Percentiles rank a stretch among this genome's conserved stretches.
Conservation (phyloP, 2,113 vertebrate species). For the Apus apus region DNA sequence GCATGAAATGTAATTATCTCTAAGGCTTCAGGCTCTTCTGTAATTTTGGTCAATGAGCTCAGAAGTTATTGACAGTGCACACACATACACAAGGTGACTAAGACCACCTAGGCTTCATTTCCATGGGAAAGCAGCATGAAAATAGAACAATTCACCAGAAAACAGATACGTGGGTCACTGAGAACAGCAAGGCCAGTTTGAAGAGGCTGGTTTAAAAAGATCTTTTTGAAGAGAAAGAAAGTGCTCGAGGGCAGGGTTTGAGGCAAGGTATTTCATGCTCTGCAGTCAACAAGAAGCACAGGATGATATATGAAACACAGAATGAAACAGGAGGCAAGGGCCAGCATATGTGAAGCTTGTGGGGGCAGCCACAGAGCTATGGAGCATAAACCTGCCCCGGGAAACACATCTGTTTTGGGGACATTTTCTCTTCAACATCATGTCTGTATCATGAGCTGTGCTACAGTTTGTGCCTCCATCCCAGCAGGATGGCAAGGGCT, state of each 20-base stretch:
- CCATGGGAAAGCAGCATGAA: background rate
- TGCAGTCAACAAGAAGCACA: background rate
- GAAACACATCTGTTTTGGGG: background rate
- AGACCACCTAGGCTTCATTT: background rate
- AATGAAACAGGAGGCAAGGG: background rate
- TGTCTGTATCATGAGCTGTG: rapidly evolving
- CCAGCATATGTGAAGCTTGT: rapidly evolving
- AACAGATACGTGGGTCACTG: background rate
- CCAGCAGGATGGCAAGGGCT: background rate
- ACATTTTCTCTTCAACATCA: background rate
- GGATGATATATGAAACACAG: background rate
- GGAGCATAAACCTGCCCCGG: background rate
- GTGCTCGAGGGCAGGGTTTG: background rate
- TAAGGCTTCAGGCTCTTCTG: conserved; percentile 12
- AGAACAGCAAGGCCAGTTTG: background rate
- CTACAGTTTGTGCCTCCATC: background rate
- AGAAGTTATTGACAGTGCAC: background rate
- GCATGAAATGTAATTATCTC: conserved; percentile 29
- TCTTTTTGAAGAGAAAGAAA: background rate
- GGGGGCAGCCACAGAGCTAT: background rate
- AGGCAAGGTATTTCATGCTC: background rate
- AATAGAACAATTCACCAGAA: background rate
- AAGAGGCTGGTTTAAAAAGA: background rate
- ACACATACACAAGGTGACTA: background rate
- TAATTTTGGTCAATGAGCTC: conserved; percentile 4